These are phyloP conservation scores for Lateolabrax maculatus DNA, from an alignment of 2,797 vertebrate species.

Conservation along the genomic window DNA sequence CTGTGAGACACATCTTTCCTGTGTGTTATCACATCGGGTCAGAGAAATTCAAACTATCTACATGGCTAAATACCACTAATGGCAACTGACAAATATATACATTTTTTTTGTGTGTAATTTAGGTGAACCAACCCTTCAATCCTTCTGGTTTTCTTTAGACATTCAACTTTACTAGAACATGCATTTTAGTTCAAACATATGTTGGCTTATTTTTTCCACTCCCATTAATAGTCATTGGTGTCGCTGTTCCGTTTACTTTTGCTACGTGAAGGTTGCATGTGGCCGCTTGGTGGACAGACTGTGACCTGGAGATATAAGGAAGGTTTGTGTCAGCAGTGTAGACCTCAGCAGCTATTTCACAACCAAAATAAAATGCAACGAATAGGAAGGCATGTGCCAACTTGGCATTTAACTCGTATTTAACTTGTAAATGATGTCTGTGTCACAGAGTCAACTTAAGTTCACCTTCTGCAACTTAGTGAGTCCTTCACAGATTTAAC, in stretches of 20 bases:
- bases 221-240: constrained; percentile 48
- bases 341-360: constrained; percentile 28
- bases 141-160: background rate
- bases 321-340: constrained; percentile 28
- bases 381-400: constrained; percentile 17
- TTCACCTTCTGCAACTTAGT: background rate
- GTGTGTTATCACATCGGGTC: too few species aligned
- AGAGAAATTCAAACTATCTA: background rate
- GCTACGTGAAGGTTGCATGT: constrained; percentile 43
- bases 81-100: background rate
- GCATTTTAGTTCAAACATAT: constrained; percentile 23
- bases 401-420: background rate
- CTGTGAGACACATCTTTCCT: too few species aligned
- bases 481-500: background rate
- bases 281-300: constrained; percentile 27
- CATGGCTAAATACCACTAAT: background rate
- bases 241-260: constrained; percentile 68
- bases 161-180: constrained; percentile 2
- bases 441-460: constrained; percentile 4
- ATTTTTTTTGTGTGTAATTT: background rate
- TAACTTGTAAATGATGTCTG: background rate
- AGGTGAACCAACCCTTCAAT: constrained; percentile 3
- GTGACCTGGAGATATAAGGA: constrained; percentile 38
- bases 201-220: constrained; percentile 45
- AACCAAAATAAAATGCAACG: constrained; percentile 29